phyloP scores from a whole-genome alignment of 1,140 invertebrate genomes.

The Sweltsa coloradensis region DNA sequence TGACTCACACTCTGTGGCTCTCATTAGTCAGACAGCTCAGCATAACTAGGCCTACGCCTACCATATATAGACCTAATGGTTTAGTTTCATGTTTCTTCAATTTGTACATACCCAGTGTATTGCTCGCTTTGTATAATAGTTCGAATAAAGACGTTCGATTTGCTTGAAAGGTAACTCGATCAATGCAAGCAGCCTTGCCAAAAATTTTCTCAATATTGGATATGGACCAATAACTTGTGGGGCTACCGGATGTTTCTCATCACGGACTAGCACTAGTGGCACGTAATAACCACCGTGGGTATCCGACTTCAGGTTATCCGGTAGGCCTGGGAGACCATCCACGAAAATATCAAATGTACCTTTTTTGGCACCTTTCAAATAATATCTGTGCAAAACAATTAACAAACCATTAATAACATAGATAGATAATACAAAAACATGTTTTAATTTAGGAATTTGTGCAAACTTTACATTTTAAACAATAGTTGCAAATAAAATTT shows the following conservation, averaged over 20 bases:
- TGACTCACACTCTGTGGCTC: too few relatives aligned
- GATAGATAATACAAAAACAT: too few relatives aligned
- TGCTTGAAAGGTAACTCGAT: conserved; percentile 44
- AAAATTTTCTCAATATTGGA: conserved; percentile 45
- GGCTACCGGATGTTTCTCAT: conserved; percentile 36
- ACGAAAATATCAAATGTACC: conserved; percentile 60
- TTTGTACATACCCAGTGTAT: conserved; percentile 40
- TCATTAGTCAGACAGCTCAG: too few relatives aligned
- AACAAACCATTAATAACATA: conserved; percentile 8
- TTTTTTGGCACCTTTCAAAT: conserved; percentile 57
- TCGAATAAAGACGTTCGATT: conserved; percentile 41
- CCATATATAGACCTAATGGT: too few relatives aligned
- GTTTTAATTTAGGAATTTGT: too few relatives aligned
- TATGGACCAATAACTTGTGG: conserved; percentile 36
- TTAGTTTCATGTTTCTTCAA: too few relatives aligned
- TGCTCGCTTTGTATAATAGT: conserved; percentile 37
- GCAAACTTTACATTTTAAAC: too few relatives aligned
- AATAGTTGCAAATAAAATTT: too few relatives aligned
- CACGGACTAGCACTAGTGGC: conserved; percentile 36
- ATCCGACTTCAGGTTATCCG: conserved; percentile 65
- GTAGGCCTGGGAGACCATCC: conserved; percentile 64
- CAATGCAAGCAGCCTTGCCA: conserved; percentile 35
- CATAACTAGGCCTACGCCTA: too few relatives aligned
- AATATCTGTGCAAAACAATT: conserved; percentile 45
- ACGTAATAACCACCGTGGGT: conserved; percentile 54